Evolutionary conservation across 2,888 invertebrate genomes (phyloP), one percentile per base, ranked within the genome.

Genomic region (Conus canariensis): DNA sequence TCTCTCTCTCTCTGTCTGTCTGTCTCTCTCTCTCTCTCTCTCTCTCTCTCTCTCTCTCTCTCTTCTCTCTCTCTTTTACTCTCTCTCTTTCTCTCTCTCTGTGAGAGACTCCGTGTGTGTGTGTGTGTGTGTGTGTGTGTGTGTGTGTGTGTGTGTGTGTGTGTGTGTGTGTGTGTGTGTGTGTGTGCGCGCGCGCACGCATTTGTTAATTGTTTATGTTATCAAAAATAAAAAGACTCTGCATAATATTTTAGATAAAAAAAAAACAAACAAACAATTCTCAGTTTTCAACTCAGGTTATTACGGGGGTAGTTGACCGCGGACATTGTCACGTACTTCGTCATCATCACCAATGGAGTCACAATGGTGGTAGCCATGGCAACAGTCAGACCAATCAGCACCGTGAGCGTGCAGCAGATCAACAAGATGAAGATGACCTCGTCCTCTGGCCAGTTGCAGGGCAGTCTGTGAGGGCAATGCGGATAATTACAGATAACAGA

Each of bases 381-480:
- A 67, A 82, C 60, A 1, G 5, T 89, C 85, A 3, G 70, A 85
- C 83, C 89, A 83, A 22, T 83, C 67, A 45, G 85, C 89, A 12
- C 89, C 89, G 25, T 85, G 89, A 58, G 45, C 85, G 70, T 56
- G 89, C 85, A 89, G 64, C 30, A 89, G 83, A 67, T 89, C 70
- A 70, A 67, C 89, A 16, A 89, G 85, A 70, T 89, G 67, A 16
- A 85, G 67, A 56, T 82, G 89, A 30, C 45, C 22, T 67, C 89
- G 89, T 56, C 89, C 89, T 67, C 82, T 64, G 56, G 89, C 89
- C 70, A 89, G 85, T n/a, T 89, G 70, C 16, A 89, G 70, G 67
- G 89, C 89, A 64, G 89, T 89, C 89, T 89, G 89, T 19, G 16
- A 45, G 56, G 82, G 45, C 45, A 45, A 4, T 45, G 45, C 3